Base-by-base conservation (phyloP, 2,888 invertebrate genomes). In the Leucozona laternaria region DNA sequence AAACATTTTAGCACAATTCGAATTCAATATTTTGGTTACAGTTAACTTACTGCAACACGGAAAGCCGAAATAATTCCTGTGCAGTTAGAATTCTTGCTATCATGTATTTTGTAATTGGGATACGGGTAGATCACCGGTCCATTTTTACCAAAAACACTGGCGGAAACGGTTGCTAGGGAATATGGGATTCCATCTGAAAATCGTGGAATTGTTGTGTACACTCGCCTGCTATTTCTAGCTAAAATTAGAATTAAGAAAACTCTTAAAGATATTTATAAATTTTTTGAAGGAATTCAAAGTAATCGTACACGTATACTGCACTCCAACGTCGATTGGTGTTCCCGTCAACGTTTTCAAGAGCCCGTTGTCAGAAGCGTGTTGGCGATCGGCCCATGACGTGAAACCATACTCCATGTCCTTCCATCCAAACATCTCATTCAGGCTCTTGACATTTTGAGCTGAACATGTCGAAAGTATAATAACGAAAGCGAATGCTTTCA, bases 11-110 rank as follows among this genome's bases (percentile, higher is more conserved):
- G 0, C 10, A 48, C 1, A 37, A 25, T n/a, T n/a, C 13, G 34
- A 8, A 6, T 10, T 37, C 4, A 8, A 7, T 6, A 2, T n/a
- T 43, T 43, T 6, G 5, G 8, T 20, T 1, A 2, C 2, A 0
- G 2, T 11, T 20, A 4, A 93, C 94, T 93, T 92, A 96, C 96
- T 91, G 95, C 94, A 43, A 95, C 92, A 91, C 96, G 93, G 90
- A 95, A 96, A 5, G 96, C 96, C 0, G 96, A 96, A 0, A 95
- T 95, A 53, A 97, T 91, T 25, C 95, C 94, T n/a, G 94, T 92
- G 89, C 95, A 96, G 89, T 94, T 93, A 0, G 50, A 78, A 0
- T 94, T 94, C 76, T 94, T 93, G 85, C 92, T 92, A 45, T 92
- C 92, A 79, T 96, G 94, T 43, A 94, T 94, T 94, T 15, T 93